Percentiles rank a stretch among this genome's conserved stretches.
phyloP scores from a whole-genome alignment of 2,888 invertebrate species.

The Taphrorychus bicolor region DNA sequence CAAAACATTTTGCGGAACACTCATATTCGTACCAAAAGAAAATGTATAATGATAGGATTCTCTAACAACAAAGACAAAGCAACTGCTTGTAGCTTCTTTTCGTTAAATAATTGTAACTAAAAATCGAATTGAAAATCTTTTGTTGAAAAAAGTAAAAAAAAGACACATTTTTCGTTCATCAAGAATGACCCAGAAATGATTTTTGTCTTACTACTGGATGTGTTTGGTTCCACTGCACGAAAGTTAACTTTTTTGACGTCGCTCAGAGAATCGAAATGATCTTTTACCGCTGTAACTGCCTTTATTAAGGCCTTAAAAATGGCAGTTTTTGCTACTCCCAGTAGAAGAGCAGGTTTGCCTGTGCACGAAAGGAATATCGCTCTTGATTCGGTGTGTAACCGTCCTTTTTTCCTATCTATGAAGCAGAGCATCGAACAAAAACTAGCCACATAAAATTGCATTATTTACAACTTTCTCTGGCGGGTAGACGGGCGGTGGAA shows the following conservation, averaged over 20 bases:
- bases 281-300: constrained; percentile 47
- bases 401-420: constrained; percentile 24
- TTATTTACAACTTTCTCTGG: constrained; percentile 29
- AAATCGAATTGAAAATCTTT: too few relatives aligned
- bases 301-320: constrained; percentile 49
- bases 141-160: too few relatives aligned
- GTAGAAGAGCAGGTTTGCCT: constrained; percentile 22
- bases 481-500: background rate
- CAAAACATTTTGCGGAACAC: too few relatives aligned
- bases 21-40: too few relatives aligned
- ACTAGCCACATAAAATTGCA: constrained; percentile 22
- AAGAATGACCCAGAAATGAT: too few relatives aligned
- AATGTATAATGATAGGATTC: too few relatives aligned
- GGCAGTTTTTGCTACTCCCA: constrained; percentile 43
- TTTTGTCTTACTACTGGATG: background rate
- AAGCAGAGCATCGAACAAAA: constrained; percentile 6
- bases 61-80: too few relatives aligned
- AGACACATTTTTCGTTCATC: too few relatives aligned
- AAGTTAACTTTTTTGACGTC: constrained; percentile 20
- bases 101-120: too few relatives aligned
- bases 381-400: constrained; percentile 19
- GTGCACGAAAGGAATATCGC: constrained; percentile 29
- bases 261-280: constrained; percentile 44
- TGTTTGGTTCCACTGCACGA: constrained; percentile 9
- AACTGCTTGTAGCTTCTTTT: too few relatives aligned